Base-by-base conservation (phyloP, 1,140 invertebrate genomes). In the Muscidifurax raptorellus region DNA sequence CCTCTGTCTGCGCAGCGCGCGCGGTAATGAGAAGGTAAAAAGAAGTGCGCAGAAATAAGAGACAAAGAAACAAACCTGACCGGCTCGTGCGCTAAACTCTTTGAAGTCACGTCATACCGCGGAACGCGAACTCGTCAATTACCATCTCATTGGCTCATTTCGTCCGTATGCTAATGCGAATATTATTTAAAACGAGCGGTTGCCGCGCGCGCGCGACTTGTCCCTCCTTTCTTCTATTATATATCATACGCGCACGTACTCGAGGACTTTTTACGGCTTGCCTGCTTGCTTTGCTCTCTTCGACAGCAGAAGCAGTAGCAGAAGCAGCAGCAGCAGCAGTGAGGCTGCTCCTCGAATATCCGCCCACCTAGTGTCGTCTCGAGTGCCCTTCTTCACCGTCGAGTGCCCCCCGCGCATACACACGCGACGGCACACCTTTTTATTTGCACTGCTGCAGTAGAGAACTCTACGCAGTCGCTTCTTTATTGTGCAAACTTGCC, bases 141-240 rank as follows among this genome's bases (percentile, higher is more conserved):
- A 91, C 89, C 90, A 91, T 91, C 90, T 91, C 91, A 90, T 91
- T 91, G 89, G 88, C 88, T 90, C 89, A 88, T 91, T 90, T 88
- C 89, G 87, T 87, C 86, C 87, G 86, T 89, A 91, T 90, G 90
- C 89, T 90, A 91, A 91, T 91, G 85, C 84, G 85, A 89, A 87
- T 90, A 88, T 91, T 91, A 89, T 90, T 90, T 89, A 88, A 87
- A 88, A 84, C 28, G 76, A 27, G n/a, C 3, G 9, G 36, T 32
- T 10, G 22, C 27, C 59, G 59, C 28, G 25, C 72, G 13, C 13
- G 1, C 18, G 4, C 30, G 36, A 40, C 36, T 10, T 40, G 36
- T 40, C 36, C 15, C 67, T 66, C 10, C 2, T 40, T 40, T 40
- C 36, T 40, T 15, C 10, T 18, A 40, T 32, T 13, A 40, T 40